Conservation (phyloP, 2,888 invertebrate species). For the Trypoxylon attenuatum region DNA sequence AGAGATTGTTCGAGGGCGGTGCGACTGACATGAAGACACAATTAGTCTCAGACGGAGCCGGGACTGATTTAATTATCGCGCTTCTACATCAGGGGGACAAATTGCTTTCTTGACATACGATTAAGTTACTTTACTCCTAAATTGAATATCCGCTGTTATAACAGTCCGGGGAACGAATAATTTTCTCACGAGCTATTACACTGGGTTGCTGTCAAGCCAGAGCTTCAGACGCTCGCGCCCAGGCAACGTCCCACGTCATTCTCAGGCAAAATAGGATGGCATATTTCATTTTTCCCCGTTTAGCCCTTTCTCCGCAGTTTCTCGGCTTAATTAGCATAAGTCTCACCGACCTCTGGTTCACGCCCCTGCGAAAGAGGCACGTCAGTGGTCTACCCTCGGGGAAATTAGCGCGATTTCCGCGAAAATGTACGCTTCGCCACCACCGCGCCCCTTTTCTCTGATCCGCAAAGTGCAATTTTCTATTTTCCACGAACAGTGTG, state of each 20-base stretch:
- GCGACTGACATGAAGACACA: too few species aligned
- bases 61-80: too few species aligned
- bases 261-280: slow-evolving; percentile 17
- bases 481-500: too few species aligned
- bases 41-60: too few species aligned
- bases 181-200: not conserved
- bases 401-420: slow-evolving; percentile 57
- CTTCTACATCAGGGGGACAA: too few species aligned
- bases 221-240: not conserved
- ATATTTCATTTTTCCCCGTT: slow-evolving; percentile 39
- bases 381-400: slow-evolving; percentile 46
- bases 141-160: not conserved
- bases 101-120: not conserved
- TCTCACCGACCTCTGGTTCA: slow-evolving; percentile 21
- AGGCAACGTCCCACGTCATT: not conserved
- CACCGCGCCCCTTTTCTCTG: not conserved
- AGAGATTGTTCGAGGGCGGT: too few species aligned
- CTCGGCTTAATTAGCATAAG: slow-evolving; percentile 56
- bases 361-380: slow-evolving; percentile 26
- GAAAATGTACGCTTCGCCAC: slow-evolving; percentile 41
- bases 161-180: not conserved
- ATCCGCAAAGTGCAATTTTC: too few species aligned
- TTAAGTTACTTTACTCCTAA: not conserved
- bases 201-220: not conserved
- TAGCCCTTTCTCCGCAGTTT: slow-evolving; percentile 27